Base-by-base conservation (phyloP, 2,888 invertebrate species). In the Phragmatobia fuliginosa region DNA sequence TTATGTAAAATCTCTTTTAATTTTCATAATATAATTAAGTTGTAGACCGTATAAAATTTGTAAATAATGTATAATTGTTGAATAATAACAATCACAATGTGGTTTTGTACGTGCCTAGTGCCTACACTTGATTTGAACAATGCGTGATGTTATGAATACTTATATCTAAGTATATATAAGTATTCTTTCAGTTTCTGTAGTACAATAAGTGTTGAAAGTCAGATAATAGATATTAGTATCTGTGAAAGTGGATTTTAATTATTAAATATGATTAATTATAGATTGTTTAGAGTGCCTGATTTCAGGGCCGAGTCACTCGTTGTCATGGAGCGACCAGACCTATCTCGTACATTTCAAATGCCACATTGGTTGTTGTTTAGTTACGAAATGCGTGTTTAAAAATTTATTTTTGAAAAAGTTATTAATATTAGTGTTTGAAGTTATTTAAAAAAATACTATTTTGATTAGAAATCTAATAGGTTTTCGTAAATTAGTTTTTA, bases 91-190 rank as follows among this genome's bases (percentile, higher is more conserved):
- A 45, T 56, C 66, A 80, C 70, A 67, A 73, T 71, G 78, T 73
- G 72, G 72, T 73, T 73, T 75, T 75, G 70, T 74, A 77, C 70
- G 73, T 75, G 79, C 81, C 78, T 79, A 76, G 73, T 75, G 79
- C 81, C 78, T 79, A 76, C 68, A 75, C 71, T 60, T 60, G 38
- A 77, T 71, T 71, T 65, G 74, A 49, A 77, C 21, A 72, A 58
- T 62, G 72, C 75, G 75, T 73, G 38, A 75, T 67, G 69, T 58
- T 65, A 65, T 38, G n/a, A 68, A 64, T 66, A 68, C 31, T 65
- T n/a, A 56, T 45, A 45, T 62, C 7, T 62, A 45, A 41, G 52
- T n/a, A 16, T 52, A 64, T 49, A 25, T 62, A 60, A 32, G 56
- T 56, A 28, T 16, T 56, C 16, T 56, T 6, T 28, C 16, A 25